These are phyloP conservation scores for Lithosia quadra DNA, from an alignment of 2,888 invertebrate genomes.

Conservation along the genomic window DNA sequence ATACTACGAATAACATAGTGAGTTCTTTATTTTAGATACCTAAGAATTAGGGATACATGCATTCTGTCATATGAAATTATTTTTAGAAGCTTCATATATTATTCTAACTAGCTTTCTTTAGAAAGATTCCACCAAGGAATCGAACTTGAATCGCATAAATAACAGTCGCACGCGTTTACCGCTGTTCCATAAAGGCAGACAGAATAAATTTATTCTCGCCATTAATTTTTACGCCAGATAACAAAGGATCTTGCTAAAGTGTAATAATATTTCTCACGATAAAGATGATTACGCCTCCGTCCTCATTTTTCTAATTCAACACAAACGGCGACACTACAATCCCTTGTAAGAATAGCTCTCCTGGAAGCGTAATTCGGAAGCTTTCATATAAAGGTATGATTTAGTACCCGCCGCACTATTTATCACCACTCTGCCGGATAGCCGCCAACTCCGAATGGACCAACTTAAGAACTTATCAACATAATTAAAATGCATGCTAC, in stretches of 20 bases:
- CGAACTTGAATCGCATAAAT: not conserved
- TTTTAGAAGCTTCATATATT: too few species aligned
- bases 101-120: not conserved
- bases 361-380: constrained; percentile 53
- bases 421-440: constrained; percentile 52
- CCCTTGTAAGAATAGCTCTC: constrained; percentile 42
- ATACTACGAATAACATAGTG: not conserved
- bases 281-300: constrained; percentile 36
- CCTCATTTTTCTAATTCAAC: constrained; percentile 51
- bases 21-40: not conserved
- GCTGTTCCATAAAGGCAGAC: not conserved
- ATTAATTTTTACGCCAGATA: not conserved
- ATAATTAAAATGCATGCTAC: constrained; percentile 62
- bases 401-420: constrained; percentile 62
- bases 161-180: not conserved
- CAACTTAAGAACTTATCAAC: constrained; percentile 56
- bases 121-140: not conserved
- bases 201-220: not conserved
- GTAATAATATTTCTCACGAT: constrained; percentile 17
- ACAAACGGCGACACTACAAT: constrained; percentile 47
- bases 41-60: too few species aligned
- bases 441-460: constrained; percentile 48
- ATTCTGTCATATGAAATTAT: too few species aligned
- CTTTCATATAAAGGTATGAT: constrained; percentile 66
- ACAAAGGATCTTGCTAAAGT: not conserved